Percentiles rank a stretch among this genome's conserved stretches.
Conservation (phyloP, 2,888 invertebrate species). For the Schrankia costaestrigalis region DNA sequence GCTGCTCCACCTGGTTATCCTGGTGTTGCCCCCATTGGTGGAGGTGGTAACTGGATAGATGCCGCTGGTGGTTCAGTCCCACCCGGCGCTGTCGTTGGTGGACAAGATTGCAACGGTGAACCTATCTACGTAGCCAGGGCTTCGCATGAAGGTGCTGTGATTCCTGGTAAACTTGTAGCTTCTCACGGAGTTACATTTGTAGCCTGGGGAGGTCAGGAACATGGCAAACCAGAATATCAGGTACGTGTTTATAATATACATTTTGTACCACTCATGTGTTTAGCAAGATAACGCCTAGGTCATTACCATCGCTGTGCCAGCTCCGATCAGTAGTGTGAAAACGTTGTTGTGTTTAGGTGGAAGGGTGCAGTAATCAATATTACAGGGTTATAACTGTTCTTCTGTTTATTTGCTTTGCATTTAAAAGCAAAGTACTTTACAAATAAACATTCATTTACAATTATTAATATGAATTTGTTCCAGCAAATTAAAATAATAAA, state of each 20-base stretch:
- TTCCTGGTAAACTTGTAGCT: conserved; percentile 90
- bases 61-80: conserved; percentile 83
- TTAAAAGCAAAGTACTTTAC: no score
- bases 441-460: neutral
- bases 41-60: conserved; percentile 79
- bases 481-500: neutral
- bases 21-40: conserved; percentile 32
- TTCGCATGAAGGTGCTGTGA: conserved; percentile 86
- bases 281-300: no score
- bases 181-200: conserved; percentile 89
- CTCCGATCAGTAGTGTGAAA: no score
- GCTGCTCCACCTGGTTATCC: conserved; percentile 60
- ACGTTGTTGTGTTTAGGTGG: no score
- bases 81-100: conserved; percentile 85
- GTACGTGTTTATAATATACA: no score
- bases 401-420: no score
- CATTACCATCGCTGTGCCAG: no score
- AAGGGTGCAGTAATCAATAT: no score
- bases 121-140: conserved; percentile 86
- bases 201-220: conserved; percentile 91
- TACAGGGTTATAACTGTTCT: no score
- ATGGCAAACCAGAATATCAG: conserved; percentile 88
- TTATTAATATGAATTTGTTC: neutral
- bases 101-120: conserved; percentile 80
- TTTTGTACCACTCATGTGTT: no score